Conservation (phyloP, 2,888 invertebrate genomes). For the Clusia tigrina region DNA sequence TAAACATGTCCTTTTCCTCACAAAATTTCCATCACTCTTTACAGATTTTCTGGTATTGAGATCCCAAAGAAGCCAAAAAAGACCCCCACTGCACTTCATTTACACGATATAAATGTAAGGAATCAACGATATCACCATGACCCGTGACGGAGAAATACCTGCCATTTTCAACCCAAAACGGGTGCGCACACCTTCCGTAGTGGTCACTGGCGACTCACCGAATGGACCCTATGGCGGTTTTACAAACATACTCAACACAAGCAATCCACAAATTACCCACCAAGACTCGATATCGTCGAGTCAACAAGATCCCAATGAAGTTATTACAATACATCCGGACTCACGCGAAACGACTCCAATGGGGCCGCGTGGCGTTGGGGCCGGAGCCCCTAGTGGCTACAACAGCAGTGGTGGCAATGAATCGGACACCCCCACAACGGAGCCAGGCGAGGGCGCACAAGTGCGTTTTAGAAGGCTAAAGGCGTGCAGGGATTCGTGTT, state of each 20-base stretch:
- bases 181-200: constrained; percentile 74
- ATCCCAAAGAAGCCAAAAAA: not conserved
- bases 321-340: constrained; percentile 59
- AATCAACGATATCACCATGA: constrained; percentile 68
- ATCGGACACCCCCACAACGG: constrained; percentile 49
- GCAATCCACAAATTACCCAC: constrained; percentile 67
- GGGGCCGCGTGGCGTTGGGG: constrained; percentile 34
- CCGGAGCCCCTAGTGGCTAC: constrained; percentile 33
- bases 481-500: constrained; percentile 77
- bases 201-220: constrained; percentile 72
- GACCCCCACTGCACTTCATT: not conserved
- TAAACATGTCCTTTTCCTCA: too few relatives aligned
- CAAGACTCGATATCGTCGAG: constrained; percentile 70
- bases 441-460: constrained; percentile 47
- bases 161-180: constrained; percentile 83
- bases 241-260: constrained; percentile 65
- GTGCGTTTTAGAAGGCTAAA: constrained; percentile 57
- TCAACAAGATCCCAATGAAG: constrained; percentile 69
- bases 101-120: not conserved
- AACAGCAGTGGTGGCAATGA: constrained; percentile 49
- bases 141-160: constrained; percentile 78
- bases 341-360: constrained; percentile 38
- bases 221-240: constrained; percentile 66
- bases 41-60: not conserved
- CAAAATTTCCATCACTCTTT: too few relatives aligned